Evolutionary conservation across 2,888 invertebrate genomes (phyloP), one percentile per base, ranked within the genome.

Genomic region (Epirrhoe tristata): DNA sequence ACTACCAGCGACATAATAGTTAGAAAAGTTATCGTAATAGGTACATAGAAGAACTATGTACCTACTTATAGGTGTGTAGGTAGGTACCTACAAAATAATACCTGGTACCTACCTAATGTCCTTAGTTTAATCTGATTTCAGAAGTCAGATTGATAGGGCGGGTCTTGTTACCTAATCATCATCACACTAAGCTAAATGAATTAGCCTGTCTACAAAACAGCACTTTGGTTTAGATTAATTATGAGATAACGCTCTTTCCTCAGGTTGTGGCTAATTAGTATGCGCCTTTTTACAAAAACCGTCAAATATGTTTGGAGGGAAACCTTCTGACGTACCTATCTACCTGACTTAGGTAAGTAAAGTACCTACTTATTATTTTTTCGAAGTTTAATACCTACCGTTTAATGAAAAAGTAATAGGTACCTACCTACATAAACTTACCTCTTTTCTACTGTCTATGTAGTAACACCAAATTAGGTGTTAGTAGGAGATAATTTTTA

Each of bases 211-310:
- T 62, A 59, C 53, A 53, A 53, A 66, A 70, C 69, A 69, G 66
- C 70, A 70, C 62, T 68, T 62, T 71, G 61, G 62, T 68, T 69
- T 60, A 70, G 69, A 72, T 72, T 69, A 74, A 72, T 72, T 74
- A 70, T 58, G 53, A 70, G 70, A 70, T 72, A 72, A 65, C 59
- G 67, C 66, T 69, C 67, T 70, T 69, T 70, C 59, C 67, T 63
- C 52, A 67, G 66, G 69, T 69, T 62, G 58, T 67, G 66, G 70
- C 24, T 24, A 69, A 72, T 69, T 66, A 69, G 72, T 74, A 72
- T 72, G 72, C 67, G 69, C 70, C 74, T 70, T 69, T 71, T 67
- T 65, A 59, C 54, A 63, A 63, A 71, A 72, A 62, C 63, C 34
- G 50, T 34, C 54, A 50, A 53, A 61, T 69, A n/a, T 36, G 61